A percentile compares a stretch with the other conserved stretches of the same genome.
These are phyloP conservation scores for Psittacula derbiana DNA, from an alignment of 2,797 vertebrate genomes.

Conservation along the genomic window DNA sequence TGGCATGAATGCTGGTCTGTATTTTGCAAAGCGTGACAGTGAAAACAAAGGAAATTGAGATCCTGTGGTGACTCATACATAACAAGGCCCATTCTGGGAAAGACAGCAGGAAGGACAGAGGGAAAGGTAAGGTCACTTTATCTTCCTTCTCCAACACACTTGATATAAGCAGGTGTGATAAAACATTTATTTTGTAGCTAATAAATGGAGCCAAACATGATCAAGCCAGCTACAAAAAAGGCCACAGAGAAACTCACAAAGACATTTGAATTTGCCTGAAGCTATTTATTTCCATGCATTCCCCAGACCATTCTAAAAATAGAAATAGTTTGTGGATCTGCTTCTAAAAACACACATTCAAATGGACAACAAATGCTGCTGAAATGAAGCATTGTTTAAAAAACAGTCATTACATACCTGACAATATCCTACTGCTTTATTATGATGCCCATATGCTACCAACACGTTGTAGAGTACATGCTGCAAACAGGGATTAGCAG, in stretches of 20 bases:
- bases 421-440: slow-evolving; percentile 90
- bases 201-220: background rate
- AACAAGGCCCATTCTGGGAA: background rate
- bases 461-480: slow-evolving; percentile 86
- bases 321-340: background rate
- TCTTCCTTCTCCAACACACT: background rate
- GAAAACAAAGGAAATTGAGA: background rate
- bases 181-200: background rate
- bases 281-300: rapidly evolving
- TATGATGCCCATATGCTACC: slow-evolving; percentile 90
- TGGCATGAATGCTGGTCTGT: background rate
- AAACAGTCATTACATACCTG: slow-evolving; percentile 80
- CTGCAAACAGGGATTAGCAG: slow-evolving; percentile 85
- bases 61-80: background rate
- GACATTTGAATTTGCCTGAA: background rate
- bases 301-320: background rate
- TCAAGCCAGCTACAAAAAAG: background rate
- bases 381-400: background rate
- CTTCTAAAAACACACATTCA: background rate
- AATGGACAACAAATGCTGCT: background rate
- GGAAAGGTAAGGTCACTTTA: background rate
- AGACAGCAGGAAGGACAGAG: background rate
- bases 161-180: background rate
- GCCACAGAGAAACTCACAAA: background rate
- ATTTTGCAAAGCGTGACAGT: background rate